phyloP scores from a whole-genome alignment of 2,113 vertebrate species.

The Setophaga kirtlandii region DNA sequence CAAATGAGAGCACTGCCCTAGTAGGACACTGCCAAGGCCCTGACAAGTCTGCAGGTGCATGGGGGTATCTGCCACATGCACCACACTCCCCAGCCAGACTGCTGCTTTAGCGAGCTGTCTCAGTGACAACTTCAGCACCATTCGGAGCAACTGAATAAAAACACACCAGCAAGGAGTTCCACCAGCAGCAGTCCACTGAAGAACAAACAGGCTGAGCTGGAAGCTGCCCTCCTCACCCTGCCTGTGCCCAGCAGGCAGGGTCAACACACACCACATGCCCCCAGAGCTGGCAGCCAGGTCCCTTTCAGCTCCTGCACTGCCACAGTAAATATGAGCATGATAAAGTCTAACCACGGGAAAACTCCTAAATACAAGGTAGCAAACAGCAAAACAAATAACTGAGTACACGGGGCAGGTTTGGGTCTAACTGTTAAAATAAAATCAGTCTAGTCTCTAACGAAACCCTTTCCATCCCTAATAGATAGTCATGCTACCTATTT shows the following conservation, averaged over 20 bases:
- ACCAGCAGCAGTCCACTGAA: neutral
- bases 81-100: neutral
- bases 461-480: neutral
- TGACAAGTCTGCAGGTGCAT: fast-evolving
- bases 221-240: fast-evolving
- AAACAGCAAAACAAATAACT: neutral
- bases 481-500: neutral
- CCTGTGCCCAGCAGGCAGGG: fast-evolving
- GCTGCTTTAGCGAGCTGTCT: fast-evolving
- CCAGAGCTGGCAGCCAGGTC: fast-evolving
- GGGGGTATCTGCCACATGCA: fast-evolving
- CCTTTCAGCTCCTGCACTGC: fast-evolving
- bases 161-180: neutral
- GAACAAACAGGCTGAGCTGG: neutral
- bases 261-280: fast-evolving
- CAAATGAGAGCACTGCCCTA: neutral
- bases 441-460: neutral
- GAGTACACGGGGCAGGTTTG: neutral
- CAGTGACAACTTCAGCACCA: neutral
- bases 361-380: neutral
- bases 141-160: neutral
- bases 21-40: neutral
- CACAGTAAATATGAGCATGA: fast-evolving
- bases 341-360: neutral
- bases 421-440: neutral